Evolutionary conservation across 2,113 vertebrate species (phyloP).

Genomic region (Epinephelus moara): DNA sequence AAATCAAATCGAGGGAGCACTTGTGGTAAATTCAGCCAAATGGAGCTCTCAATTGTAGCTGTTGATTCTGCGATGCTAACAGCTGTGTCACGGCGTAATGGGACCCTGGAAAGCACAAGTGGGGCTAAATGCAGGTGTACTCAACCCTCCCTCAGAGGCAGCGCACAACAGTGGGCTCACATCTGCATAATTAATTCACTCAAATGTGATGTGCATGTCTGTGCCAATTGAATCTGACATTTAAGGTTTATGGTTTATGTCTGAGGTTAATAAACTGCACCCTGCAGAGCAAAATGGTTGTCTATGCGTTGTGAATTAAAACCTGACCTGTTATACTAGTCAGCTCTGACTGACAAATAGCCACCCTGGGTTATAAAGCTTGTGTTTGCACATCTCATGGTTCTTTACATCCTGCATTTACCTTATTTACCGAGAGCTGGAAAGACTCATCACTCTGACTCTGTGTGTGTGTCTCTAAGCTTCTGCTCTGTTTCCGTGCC

Average conservation of each 20-base stretch:
- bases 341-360: slow-evolving; percentile 1
- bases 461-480: slow-evolving; percentile 17
- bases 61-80: slow-evolving; percentile 40
- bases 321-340: background rate
- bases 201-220: slow-evolving; percentile 12
- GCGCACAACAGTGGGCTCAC: background rate
- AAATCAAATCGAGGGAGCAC: slow-evolving; percentile 49
- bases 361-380: slow-evolving; percentile 12
- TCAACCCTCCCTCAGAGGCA: slow-evolving; percentile 11
- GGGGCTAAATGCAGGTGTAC: slow-evolving; percentile 56
- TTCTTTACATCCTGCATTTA: slow-evolving; percentile 36
- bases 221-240: background rate
- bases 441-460: slow-evolving; percentile 20
- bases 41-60: slow-evolving; percentile 30
- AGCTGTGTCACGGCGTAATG: slow-evolving; percentile 47
- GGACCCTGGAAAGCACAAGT: slow-evolving; percentile 26
- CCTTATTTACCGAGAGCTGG: slow-evolving; percentile 48
- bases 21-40: slow-evolving; percentile 45
- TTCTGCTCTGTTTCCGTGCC: slow-evolving; percentile 60
- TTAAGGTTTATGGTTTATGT: slow-evolving; percentile 13
- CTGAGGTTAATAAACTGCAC: background rate
- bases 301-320: background rate
- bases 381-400: slow-evolving; percentile 26
- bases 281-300: background rate
- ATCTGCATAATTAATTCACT: slow-evolving; percentile 37